phyloP scores from a whole-genome alignment of 2,113 vertebrate genomes.

The Acrocephalus arundinaceus region DNA sequence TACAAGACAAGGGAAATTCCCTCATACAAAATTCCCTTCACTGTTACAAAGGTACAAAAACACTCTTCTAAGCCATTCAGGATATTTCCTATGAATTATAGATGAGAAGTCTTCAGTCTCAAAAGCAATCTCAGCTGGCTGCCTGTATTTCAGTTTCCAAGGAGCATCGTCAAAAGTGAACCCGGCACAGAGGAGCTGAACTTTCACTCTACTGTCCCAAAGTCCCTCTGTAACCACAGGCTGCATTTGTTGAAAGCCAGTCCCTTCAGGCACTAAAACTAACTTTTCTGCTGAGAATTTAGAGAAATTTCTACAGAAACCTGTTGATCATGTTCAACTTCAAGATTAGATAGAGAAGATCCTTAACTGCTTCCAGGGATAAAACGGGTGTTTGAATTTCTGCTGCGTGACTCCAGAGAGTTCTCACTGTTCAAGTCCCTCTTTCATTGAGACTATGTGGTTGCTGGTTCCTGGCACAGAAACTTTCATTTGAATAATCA shows the following conservation, averaged over 20 bases:
- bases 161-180: neutral
- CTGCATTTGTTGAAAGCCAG: neutral
- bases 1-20: neutral
- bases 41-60: neutral
- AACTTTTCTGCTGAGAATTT: neutral
- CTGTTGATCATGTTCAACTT: neutral
- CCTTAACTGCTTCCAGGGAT: neutral
- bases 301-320: neutral
- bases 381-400: neutral
- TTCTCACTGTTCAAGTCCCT: neutral
- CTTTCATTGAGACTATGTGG: neutral
- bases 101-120: neutral
- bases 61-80: neutral
- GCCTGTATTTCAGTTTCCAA: neutral
- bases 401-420: neutral
- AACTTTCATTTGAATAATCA: neutral
- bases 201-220: neutral
- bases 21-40: neutral
- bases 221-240: neutral
- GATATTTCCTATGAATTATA: neutral
- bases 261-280: neutral
- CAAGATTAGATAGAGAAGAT: neutral
- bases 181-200: neutral
- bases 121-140: neutral
- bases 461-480: neutral